Evolutionary conservation across 2,888 invertebrate species (phyloP), one percentile per base, ranked within the genome.

Genomic region (Xylophagus ater): DNA sequence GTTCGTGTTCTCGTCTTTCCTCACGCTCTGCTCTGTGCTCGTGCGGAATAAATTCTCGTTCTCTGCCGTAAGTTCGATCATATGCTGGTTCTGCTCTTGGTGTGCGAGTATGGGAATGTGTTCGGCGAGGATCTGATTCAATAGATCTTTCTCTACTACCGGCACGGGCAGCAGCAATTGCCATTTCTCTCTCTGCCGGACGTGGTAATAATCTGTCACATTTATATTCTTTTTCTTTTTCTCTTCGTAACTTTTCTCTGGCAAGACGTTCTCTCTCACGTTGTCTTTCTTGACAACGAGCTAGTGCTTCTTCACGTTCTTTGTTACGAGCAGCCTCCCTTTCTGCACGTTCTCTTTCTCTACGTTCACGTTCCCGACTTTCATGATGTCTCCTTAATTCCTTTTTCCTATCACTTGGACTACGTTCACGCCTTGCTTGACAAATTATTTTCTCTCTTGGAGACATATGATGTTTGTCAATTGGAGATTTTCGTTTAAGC

Each of bases 281-380:
- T 47, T 69, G 73, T 45, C 75, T 65, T 46, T 72, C 71, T 39
- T 83, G 74, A 37, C 80, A 79, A 46, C 83, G 68, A 2, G 77
- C 78, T 38, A 73, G 57, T 0, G 73, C 71, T 47, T 84, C 84
- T 47, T 73, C 71, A 1, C 75, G 65, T 51, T 76, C 75, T 49
- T 74, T 75, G 46, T 75, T 73, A 3, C 75, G 57, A 1, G 72
- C 73, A 1, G 72, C 71, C 52, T 73, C 73, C 8, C 72, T 50
- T 45, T 71, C 71, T 4, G 67, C 54, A 2, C 72, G 63, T 37
- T 71, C 71, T 3, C 70, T 56, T 26, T 72, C 72, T 2, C 69
- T 64, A 13, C 69, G 62, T 3, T 76, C 76, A 34, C 79, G 68
- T 41, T 80, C 80, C 47, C 77, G 68, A 15, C 45, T 46, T 51